Percentiles rank a stretch among this genome's conserved stretches.
Evolutionary conservation across 2,888 invertebrate species (phyloP).

Genomic region (Pterobdella sp.): DNA sequence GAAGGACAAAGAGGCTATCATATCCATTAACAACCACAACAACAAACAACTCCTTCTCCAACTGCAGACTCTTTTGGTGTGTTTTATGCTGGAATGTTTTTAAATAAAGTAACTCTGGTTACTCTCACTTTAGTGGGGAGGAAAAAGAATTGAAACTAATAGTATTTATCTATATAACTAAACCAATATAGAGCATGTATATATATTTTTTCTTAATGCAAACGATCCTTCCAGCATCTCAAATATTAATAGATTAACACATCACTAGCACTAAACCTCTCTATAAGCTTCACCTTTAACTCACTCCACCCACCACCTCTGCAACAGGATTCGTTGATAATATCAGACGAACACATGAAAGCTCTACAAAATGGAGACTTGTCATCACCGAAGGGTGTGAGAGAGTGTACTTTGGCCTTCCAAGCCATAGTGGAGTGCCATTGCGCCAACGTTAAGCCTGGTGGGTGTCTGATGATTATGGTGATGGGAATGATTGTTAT

Average conservation of each 20-base stretch:
- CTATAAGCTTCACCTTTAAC: too few species aligned
- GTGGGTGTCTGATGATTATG: slow-evolving; percentile 38
- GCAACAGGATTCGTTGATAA: not conserved
- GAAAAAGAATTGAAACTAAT: too few species aligned
- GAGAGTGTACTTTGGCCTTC: slow-evolving; percentile 60
- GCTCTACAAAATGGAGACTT: slow-evolving; percentile 68
- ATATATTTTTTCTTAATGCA: too few species aligned
- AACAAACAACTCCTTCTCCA: slow-evolving; percentile 71
- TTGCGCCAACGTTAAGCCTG: slow-evolving; percentile 53
- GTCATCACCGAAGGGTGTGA: slow-evolving; percentile 55
- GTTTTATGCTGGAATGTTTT: slow-evolving; percentile 42
- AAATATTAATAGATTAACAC: too few species aligned
- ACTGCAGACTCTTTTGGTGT: slow-evolving; percentile 69
- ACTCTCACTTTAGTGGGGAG: not conserved
- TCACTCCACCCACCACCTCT: not conserved
- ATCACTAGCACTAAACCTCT: too few species aligned
- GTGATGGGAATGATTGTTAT: not conserved
- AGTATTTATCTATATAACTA: too few species aligned
- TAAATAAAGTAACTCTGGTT: not conserved
- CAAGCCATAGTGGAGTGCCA: slow-evolving; percentile 68
- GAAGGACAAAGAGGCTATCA: slow-evolving; percentile 78
- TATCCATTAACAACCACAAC: slow-evolving; percentile 75
- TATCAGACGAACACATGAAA: slow-evolving; percentile 60
- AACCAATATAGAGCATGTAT: too few species aligned
- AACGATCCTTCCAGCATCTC: too few species aligned